Conservation (phyloP, 2,113 vertebrate species). For the Dolichallabes microphthalmus region DNA sequence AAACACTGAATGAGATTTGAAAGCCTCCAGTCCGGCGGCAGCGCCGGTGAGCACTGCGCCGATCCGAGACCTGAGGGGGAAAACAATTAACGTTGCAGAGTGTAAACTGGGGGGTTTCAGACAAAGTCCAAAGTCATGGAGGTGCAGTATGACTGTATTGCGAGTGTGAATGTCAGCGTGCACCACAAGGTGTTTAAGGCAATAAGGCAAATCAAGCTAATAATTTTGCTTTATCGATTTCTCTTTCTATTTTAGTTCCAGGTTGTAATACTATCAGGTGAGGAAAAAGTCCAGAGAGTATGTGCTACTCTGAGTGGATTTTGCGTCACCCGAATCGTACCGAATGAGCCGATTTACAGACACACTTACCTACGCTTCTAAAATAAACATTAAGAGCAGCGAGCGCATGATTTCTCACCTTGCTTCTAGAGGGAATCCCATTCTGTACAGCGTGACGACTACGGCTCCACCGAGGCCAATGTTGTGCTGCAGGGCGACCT, state of each 20-base stretch:
- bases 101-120: too few species aligned
- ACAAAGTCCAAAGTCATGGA: background rate
- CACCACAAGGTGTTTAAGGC: background rate
- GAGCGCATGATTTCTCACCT: slow-evolving; percentile 66
- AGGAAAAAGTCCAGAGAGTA: background rate
- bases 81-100: background rate
- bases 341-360: background rate
- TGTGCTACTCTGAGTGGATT: background rate
- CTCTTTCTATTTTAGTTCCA: background rate
- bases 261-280: background rate
- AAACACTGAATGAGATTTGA: slow-evolving; percentile 84
- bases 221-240: background rate
- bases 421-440: slow-evolving; percentile 81
- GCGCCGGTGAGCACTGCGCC: slow-evolving; percentile 74
- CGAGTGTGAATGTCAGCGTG: background rate
- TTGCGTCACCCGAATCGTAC: too few species aligned
- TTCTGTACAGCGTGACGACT: slow-evolving; percentile 83
- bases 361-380: background rate
- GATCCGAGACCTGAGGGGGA: slow-evolving; percentile 63
- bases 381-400: background rate
- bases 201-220: too few species aligned
- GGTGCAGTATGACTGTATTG: background rate
- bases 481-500: slow-evolving; percentile 91
- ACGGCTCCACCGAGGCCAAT: slow-evolving; percentile 89
- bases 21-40: slow-evolving; percentile 69